A percentile compares a stretch with the other conserved stretches of the same genome.
Conservation (phyloP, 2,113 vertebrate genomes). For the Tonatia bakeri region DNA sequence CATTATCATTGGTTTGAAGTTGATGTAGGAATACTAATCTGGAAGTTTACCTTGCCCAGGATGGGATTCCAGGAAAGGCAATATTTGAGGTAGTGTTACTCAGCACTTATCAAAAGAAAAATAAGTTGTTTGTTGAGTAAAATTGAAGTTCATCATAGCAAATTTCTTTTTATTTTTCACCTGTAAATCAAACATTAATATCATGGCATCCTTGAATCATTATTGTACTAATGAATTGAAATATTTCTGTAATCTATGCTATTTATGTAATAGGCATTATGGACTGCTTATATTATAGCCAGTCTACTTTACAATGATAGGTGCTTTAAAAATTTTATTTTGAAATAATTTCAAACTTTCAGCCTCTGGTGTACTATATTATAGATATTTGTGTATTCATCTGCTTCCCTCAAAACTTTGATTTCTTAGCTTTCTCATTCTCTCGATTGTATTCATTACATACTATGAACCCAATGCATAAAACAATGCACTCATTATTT, state of each 20-base stretch:
- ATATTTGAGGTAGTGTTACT: neutral
- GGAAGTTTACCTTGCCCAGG: neutral
- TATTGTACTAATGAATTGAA: neutral
- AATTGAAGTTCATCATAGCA: neutral
- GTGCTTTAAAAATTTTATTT: neutral
- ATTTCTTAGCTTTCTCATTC: neutral
- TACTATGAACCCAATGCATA: neutral
- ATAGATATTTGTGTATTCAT: neutral
- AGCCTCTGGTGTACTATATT: neutral
- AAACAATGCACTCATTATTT: neutral
- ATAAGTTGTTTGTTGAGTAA: neutral
- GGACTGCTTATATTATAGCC: neutral
- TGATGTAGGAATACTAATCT: neutral
- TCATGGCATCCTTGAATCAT: neutral
- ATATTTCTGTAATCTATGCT: neutral
- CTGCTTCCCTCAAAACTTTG: neutral
- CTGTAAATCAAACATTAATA: neutral
- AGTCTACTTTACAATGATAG: neutral
- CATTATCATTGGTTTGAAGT: neutral
- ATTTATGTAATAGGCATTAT: neutral
- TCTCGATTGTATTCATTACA: neutral
- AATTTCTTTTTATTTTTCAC: neutral
- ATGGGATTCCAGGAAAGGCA: neutral
- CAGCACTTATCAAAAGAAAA: neutral
- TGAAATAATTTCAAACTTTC: slow-evolving; percentile 1